Base-by-base conservation (phyloP, 2,888 invertebrate species). In the Neoaliturus tenellus region DNA sequence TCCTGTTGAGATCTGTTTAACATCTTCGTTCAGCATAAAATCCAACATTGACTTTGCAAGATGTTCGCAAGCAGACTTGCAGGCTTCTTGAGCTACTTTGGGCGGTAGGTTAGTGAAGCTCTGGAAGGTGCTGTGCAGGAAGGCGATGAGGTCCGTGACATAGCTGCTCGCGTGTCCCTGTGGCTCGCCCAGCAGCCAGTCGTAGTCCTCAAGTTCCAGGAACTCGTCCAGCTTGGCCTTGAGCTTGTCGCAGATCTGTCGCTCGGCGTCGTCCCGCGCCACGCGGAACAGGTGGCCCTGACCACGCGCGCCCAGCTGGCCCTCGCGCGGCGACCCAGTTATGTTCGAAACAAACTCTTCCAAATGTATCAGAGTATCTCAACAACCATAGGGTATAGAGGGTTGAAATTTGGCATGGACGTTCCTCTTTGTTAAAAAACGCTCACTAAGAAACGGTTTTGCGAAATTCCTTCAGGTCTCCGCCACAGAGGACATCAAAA, bases 271-370 rank as follows among this genome's bases (percentile, higher is more conserved):
- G 88, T 97, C 97, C 69, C 98, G 93, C 0, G 98, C 98, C 85
- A 97, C 96, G 91, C 97, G 94, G 91, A 97, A 97, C 95, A 97
- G 95, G 33, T 96, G 95, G 51, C 95, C 93, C 28, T 94, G 93
- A 17, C 92, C 90, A 91, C 94, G 92, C 0, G 91, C 91, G 10
- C 90, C 91, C 71, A 91, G 87, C 85, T 91, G 90, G 35, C 90
- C 90, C 84, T 91, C 90, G 75, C 84, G 81, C 0, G 90, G 89
- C 28, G 90, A 93, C 92, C 97, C 98, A 8, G 98, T 98, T 88
- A 98, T 97, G 90, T 97, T 97, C 80, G 97, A 96, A 83, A 99
- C 98, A 89, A 98, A 98, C 90, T 98, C 97, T 90, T 99, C 98
- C 62, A 99, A 92, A 90, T 96, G n/a, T n/a, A n/a, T n/a, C n/a